Conservation (phyloP, 2,888 invertebrate species). For the Balanococcus diminutus region DNA sequence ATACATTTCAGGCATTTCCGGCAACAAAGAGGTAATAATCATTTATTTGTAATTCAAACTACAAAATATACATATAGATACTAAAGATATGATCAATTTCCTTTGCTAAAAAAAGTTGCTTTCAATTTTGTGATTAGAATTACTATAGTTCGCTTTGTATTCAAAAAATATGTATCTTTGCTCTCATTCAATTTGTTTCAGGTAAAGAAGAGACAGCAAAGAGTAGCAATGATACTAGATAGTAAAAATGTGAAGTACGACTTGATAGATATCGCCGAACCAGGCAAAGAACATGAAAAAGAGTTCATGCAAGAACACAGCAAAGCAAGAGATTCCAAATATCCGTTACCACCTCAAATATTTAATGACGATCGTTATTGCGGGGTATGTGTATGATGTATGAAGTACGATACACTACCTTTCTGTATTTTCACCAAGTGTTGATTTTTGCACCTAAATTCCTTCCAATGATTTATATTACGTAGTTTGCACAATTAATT, state of each 20-base stretch:
- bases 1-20: conserved; percentile 89
- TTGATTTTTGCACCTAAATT: no score
- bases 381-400: conserved; percentile 72
- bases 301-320: conserved; percentile 91
- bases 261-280: conserved; percentile 92
- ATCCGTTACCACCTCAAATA: conserved; percentile 90
- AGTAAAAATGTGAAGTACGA: conserved; percentile 89
- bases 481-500: background rate
- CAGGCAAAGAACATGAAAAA: conserved; percentile 84
- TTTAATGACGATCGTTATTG: conserved; percentile 92
- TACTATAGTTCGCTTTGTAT: no score
- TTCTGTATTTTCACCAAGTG: no score
- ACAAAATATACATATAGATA: no score
- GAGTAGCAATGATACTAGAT: conserved; percentile 90
- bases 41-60: background rate
- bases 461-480: background rate
- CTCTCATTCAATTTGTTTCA: conserved; percentile 61
- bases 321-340: conserved; percentile 75
- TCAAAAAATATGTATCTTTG: background rate
- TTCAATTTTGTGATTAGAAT: no score
- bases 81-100: no score
- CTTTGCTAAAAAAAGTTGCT: no score
- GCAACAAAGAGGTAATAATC: conserved; percentile 83
- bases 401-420: no score
- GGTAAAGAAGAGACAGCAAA: conserved; percentile 95